Percentiles rank a stretch among this genome's conserved stretches.
Evolutionary conservation across 2,888 invertebrate genomes (phyloP).

Genomic region (Nomada flava): DNA sequence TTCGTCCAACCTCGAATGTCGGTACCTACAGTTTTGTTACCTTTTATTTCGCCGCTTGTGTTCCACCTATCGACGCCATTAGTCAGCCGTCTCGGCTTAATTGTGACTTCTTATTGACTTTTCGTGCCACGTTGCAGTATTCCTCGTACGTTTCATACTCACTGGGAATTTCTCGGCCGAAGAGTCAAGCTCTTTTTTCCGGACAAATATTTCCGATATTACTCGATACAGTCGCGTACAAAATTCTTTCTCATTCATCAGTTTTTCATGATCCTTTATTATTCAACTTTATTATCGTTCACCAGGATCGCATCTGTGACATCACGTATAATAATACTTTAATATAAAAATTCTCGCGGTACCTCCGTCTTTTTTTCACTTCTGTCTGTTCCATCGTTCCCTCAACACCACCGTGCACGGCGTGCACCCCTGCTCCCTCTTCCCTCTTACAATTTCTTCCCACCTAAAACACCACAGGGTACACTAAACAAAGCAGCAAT

Average conservation of each 20-base stretch:
- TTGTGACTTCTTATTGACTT: slow-evolving; percentile 20
- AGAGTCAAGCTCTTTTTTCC: background rate
- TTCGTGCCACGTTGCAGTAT: background rate
- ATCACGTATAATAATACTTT: too few species aligned
- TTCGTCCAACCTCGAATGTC: slow-evolving; percentile 40
- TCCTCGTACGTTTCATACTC: background rate
- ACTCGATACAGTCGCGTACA: background rate
- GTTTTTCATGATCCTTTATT: too few species aligned
- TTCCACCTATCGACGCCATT: slow-evolving; percentile 34
- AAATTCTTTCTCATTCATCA: too few species aligned
- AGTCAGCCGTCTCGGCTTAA: slow-evolving; percentile 24
- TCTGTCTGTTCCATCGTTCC: background rate
- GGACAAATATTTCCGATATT: background rate
- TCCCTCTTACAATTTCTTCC: background rate
- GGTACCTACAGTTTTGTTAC: slow-evolving; percentile 24
- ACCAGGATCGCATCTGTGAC: too few species aligned
- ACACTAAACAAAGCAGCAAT: slow-evolving; percentile 27
- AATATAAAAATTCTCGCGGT: too few species aligned
- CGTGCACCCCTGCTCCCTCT: background rate
- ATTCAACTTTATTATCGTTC: too few species aligned
- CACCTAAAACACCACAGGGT: slow-evolving; percentile 21
- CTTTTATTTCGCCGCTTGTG: slow-evolving; percentile 22
- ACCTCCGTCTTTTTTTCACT: background rate
- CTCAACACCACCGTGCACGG: too few species aligned
- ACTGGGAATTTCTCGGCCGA: background rate